Evolutionary conservation across 2,797 vertebrate genomes (phyloP).

Genomic region (Dryobates pubescens): DNA sequence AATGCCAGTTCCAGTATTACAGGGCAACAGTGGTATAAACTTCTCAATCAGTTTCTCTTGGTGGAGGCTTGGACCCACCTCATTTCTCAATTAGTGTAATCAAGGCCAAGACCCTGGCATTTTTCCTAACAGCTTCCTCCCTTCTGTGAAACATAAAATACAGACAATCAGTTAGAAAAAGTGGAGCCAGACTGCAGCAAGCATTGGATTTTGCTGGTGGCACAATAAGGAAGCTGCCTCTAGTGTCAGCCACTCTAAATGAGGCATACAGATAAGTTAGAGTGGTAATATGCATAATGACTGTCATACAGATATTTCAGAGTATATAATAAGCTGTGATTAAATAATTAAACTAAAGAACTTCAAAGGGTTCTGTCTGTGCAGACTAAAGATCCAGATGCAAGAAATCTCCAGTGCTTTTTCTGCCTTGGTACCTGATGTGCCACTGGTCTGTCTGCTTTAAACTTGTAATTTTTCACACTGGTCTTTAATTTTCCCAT

Average conservation of each 20-base stretch:
- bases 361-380: slow-evolving; percentile 9
- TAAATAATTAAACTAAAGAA: slow-evolving; percentile 46
- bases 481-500: not conserved
- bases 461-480: not conserved
- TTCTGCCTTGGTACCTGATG: not conserved
- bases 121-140: slow-evolving; percentile 1
- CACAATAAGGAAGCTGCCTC: slow-evolving; percentile 21
- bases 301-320: slow-evolving; percentile 40
- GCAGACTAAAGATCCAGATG: not conserved
- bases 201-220: not conserved
- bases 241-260: not conserved
- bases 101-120: slow-evolving; percentile 22
- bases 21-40: not conserved
- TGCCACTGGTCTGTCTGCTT: not conserved
- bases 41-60: slow-evolving; percentile 11
- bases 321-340: slow-evolving; percentile 30
- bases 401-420: not conserved
- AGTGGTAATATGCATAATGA: slow-evolving; percentile 11
- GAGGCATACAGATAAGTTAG: not conserved
- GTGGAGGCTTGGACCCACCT: not conserved
- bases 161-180: slow-evolving; percentile 22
- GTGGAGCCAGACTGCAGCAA: not conserved
- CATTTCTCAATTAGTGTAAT: slow-evolving; percentile 10
- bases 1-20: not conserved
- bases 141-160: not conserved